Percentiles rank a stretch among this genome's conserved stretches.
Evolutionary conservation across 2,888 invertebrate species (phyloP).

Genomic region (Sesamia inferens): DNA sequence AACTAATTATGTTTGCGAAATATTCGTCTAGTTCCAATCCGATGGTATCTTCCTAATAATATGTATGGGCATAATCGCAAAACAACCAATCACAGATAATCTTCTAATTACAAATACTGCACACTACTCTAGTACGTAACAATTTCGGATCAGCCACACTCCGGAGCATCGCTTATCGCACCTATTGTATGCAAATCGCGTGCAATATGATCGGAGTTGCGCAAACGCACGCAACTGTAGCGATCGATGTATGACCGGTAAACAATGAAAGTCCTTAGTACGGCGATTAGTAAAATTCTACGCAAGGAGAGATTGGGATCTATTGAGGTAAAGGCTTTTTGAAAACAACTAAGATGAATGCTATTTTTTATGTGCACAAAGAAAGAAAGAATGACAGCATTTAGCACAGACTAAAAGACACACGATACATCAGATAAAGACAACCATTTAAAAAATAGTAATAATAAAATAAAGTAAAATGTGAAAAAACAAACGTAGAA

Average conservation of each 20-base stretch:
- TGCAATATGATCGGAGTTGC: constrained; percentile 80
- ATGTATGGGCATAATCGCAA: constrained; percentile 34
- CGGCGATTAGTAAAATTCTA: constrained; percentile 54
- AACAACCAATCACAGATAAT: constrained; percentile 46
- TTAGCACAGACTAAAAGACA: too few species aligned
- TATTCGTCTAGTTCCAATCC: constrained; percentile 9
- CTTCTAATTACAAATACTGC: constrained; percentile 49
- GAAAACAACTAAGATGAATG: constrained; percentile 10
- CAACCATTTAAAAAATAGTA: too few species aligned
- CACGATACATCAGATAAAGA: too few species aligned
- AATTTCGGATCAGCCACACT: constrained; percentile 61
- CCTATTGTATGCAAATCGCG: constrained; percentile 85
- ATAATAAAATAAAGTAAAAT: too few species aligned
- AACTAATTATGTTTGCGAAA: constrained; percentile 19
- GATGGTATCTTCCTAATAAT: constrained; percentile 41
- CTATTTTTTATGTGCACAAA: too few species aligned
- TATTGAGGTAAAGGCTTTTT: constrained; percentile 49
- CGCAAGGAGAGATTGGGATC: constrained; percentile 58
- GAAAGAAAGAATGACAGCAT: too few species aligned
- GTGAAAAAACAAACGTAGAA: too few species aligned
- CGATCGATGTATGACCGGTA: constrained; percentile 64
- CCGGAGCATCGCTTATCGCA: constrained; percentile 75
- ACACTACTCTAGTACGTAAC: constrained; percentile 40
- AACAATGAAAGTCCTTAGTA: constrained; percentile 64
- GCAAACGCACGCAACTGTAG: constrained; percentile 76